Base-by-base conservation (phyloP, 2,113 vertebrate genomes). In the Drymodes brunneopygia region DNA sequence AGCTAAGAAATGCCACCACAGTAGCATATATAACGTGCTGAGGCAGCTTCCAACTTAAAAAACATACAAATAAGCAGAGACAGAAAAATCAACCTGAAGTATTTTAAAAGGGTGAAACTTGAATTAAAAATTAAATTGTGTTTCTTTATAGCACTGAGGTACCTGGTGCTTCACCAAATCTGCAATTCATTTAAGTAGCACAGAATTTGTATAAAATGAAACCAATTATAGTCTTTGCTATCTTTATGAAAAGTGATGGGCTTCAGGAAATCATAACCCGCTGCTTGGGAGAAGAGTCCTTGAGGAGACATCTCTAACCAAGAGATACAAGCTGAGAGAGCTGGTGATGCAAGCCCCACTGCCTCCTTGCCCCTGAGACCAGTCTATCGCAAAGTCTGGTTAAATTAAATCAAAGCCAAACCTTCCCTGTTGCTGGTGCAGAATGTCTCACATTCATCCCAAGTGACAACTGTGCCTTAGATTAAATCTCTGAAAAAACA, bases 11-110 rank as follows among this genome's bases (percentile, higher is more conserved):
- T 82, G 56, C 84, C 81, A 71, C 54, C 48, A 40, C 44, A 56
- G 73, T 6, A 80, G 57, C 50, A 85, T 2, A 27, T 6, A 22
- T 35, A 93, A 82, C 2, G 0, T 21, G 36, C 57, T 71, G 44
- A 90, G 36, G 85, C 90, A 96, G 62, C 74, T 88, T 88, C 71
- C 70, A 57, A 86, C 13, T 38, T 35, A n/a, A 83, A 94, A 83
- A 94, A 19, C 23, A 54, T 17, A 56, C 14, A 61, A 56, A 81
- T 29, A 19, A 45, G 65, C 72, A 83, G 53, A 71, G 18, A 57
- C 11, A 69, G 35, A 85, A 92, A 84, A 86, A 66, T 11, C 45
- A 82, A 82, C n/a, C 13, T 53, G 33, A 83, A 88, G 44, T 77
- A 58, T 29, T 45, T 21, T 6, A n/a, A 67, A 57, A 67, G 4